A percentile compares a stretch with the other conserved stretches of the same genome.
phyloP scores from a whole-genome alignment of 1,140 invertebrate genomes.

The Bathynomus jamesi region DNA sequence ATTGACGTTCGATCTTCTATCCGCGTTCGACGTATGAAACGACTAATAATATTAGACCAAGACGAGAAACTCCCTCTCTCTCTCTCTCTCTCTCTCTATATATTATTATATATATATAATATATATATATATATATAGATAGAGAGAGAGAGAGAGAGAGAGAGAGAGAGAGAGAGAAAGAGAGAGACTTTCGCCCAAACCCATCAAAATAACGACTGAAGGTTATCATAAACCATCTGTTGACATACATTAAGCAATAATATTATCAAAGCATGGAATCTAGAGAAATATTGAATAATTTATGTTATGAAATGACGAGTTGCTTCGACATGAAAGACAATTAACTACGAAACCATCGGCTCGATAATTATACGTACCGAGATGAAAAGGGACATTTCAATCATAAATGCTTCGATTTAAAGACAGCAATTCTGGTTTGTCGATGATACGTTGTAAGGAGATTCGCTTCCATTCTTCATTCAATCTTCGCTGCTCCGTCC shows the following conservation, averaged over 20 bases:
- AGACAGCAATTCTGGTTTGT: neutral
- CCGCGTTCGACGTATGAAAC: too few species aligned
- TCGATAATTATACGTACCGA: neutral
- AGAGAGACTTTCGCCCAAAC: too few species aligned
- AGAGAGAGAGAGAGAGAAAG: too few species aligned
- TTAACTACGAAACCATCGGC: neutral
- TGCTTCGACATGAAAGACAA: neutral
- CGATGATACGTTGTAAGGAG: neutral
- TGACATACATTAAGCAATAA: neutral
- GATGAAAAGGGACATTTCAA: neutral
- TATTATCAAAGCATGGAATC: neutral
- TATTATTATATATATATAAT: too few species aligned
- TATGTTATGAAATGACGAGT: neutral
- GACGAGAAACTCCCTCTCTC: too few species aligned
- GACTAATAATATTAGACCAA: too few species aligned
- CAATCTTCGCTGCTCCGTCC: neutral
- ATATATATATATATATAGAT: too few species aligned
- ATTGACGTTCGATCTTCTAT: too few species aligned
- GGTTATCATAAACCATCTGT: neutral
- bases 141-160: too few species aligned
- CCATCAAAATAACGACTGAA: neutral
- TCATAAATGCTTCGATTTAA: slow-evolving; percentile 1
- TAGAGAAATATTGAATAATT: neutral
- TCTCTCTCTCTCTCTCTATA: too few species aligned
- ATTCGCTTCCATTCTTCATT: neutral